Conservation (phyloP, 2,888 invertebrate genomes). For the Himalopsyche japonica region DNA sequence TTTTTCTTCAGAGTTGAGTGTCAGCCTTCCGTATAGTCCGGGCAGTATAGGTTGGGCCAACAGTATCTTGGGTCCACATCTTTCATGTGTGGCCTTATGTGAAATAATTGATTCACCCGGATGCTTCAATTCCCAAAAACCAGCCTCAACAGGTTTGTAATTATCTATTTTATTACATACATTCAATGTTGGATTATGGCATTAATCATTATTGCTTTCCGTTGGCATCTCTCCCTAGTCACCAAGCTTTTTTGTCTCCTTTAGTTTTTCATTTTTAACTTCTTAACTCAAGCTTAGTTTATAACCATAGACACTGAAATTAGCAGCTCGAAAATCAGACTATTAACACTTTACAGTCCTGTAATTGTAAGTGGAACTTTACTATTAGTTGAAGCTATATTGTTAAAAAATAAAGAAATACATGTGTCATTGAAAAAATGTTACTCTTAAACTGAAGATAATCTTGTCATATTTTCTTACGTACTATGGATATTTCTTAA, state of each 20-base stretch:
- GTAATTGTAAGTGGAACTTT: no score
- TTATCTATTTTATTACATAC: not conserved
- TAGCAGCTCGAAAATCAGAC: no score
- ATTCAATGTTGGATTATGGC: not conserved
- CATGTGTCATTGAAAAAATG: no score
- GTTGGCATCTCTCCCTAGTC: not conserved
- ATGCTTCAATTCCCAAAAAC: constrained; percentile 61
- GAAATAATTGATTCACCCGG: constrained; percentile 76
- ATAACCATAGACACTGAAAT: no score
- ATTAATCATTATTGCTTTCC: not conserved
- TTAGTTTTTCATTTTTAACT: no score
- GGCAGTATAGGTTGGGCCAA: constrained; percentile 76
- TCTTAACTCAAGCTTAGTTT: no score
- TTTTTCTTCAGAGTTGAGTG: constrained; percentile 72
- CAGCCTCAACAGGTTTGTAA: constrained; percentile 46
- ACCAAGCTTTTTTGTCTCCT: not conserved
- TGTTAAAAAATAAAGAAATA: no score
- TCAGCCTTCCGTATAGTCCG: constrained; percentile 73
- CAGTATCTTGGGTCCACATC: constrained; percentile 73
- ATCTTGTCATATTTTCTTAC: no score
- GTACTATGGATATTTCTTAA: no score
- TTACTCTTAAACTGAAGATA: no score
- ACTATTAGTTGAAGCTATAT: no score
- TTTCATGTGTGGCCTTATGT: constrained; percentile 79
- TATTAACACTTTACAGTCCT: no score